phyloP scores from a whole-genome alignment of 2,888 invertebrate genomes.

The Polymixis flavicincta region DNA sequence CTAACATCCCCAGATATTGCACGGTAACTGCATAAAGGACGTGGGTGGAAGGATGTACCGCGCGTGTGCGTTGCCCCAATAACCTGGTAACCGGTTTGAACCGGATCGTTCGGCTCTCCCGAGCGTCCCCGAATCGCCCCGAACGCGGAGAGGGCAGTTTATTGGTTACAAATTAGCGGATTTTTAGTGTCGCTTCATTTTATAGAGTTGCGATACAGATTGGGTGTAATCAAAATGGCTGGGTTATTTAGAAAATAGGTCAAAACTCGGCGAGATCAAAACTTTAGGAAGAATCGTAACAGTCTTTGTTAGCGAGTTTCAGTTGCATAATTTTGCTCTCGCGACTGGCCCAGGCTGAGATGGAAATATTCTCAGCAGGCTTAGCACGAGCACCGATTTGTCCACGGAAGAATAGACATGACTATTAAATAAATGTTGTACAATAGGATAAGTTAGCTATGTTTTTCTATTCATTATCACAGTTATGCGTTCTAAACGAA shows the following conservation, averaged over 20 bases:
- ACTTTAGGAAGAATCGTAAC: background rate
- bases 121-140: conserved; percentile 56
- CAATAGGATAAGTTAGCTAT: no score
- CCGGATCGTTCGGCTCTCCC: conserved; percentile 60
- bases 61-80: conserved; percentile 74
- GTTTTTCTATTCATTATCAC: no score
- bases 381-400: no score
- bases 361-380: no score
- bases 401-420: no score
- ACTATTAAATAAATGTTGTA: no score
- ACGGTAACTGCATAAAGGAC: conserved; percentile 52
- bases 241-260: background rate
- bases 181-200: conserved; percentile 27
- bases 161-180: conserved; percentile 43
- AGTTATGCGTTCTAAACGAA: no score
- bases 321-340: no score
- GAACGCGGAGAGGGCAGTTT: conserved; percentile 41
- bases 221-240: conserved; percentile 5
- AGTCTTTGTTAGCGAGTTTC: conserved; percentile 2
- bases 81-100: conserved; percentile 65
- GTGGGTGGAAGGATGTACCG: conserved; percentile 49
- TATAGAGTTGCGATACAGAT: conserved; percentile 11
- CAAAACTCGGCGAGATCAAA: background rate
- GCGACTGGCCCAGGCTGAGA: no score
- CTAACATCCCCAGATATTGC: conserved; percentile 17